Conservation (phyloP, 2,888 invertebrate genomes). For the Epistrophe eligans region DNA sequence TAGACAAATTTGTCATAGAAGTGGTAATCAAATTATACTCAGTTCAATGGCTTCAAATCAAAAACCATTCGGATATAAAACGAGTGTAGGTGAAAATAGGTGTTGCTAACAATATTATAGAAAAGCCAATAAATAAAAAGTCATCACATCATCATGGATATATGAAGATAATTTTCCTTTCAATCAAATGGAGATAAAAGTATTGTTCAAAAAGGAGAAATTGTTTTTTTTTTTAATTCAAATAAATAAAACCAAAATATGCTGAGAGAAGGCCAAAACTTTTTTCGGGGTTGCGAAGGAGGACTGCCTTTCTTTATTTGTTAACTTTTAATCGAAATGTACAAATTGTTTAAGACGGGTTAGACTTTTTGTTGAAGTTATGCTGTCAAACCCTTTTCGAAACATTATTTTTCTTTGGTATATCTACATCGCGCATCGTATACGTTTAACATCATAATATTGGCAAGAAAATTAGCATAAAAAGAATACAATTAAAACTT, state of each 20-base stretch:
- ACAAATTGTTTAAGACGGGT: not conserved
- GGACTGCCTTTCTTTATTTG: not conserved
- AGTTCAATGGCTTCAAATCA: conserved; percentile 7
- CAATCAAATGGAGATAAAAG: not conserved
- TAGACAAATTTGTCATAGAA: not conserved
- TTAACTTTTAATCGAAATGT: not conserved
- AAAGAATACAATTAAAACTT: not conserved
- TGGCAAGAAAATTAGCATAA: not conserved
- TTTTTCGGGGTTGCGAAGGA: not conserved
- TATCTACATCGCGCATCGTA: too few species aligned
- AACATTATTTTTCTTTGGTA: not conserved
- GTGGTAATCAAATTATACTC: not conserved
- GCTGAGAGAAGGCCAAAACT: not conserved
- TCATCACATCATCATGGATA: not conserved
- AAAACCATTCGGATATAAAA: not conserved
- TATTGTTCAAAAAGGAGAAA: not conserved
- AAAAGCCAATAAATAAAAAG: not conserved
- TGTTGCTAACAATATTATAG: not conserved
- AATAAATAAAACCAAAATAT: not conserved
- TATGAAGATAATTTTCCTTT: not conserved
- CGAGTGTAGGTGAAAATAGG: not conserved
- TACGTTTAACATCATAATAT: not conserved
- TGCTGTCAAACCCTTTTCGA: not conserved
- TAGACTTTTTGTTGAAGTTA: not conserved
- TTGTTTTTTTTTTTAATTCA: not conserved